Evolutionary conservation across 2,797 vertebrate genomes (phyloP), one percentile per base, ranked within the genome.

Genomic region (Poeciliopsis paucimaculata): DNA sequence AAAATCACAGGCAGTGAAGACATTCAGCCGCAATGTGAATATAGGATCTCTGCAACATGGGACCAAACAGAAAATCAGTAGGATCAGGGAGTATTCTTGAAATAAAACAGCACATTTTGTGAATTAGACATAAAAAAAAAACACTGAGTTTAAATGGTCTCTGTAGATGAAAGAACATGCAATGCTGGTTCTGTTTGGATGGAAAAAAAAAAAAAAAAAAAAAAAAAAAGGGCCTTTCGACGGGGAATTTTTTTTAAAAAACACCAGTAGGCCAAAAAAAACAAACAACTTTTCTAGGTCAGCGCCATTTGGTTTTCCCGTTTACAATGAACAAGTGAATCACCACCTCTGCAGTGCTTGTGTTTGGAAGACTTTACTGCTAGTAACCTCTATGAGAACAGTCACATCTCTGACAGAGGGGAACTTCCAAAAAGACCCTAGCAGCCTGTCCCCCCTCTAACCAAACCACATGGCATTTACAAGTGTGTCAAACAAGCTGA

Each of bases 381-480:
- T 64, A 43, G 49, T 74, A 73, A 88, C 80, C 80, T 88, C 88
- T 84, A 77, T 53, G 45, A 77, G 34, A 26, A 64, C 60, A 79
- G 80, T 82, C 47, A 75, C 87, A 75, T 88, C 76, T 78, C 64
- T 80, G 77, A 88, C 73, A 85, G 77, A 39, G 5, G 86, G 92
- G 94, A 83, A 93, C 86, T 94, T 94, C 81, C 91, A 90, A 79
- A 28, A 91, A 89, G 90, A 92, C 92, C 91, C 91, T 77, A 26
- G 45, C 79, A 78, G 76, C 80, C 64, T 73, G 77, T 26, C 83
- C 66, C 72, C 66, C 62, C 79, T 46, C 68, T 57, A 87, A 86
- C 87, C 75, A 87, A 92, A 91, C 85, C 82, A 31, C 79, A 77
- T 86, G 84, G 49, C 90, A 92, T 94, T 94, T 93, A 88, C 68